Evolutionary conservation across 2,797 vertebrate species (phyloP).

Genomic region (Lepilemur ruficaudatus): DNA sequence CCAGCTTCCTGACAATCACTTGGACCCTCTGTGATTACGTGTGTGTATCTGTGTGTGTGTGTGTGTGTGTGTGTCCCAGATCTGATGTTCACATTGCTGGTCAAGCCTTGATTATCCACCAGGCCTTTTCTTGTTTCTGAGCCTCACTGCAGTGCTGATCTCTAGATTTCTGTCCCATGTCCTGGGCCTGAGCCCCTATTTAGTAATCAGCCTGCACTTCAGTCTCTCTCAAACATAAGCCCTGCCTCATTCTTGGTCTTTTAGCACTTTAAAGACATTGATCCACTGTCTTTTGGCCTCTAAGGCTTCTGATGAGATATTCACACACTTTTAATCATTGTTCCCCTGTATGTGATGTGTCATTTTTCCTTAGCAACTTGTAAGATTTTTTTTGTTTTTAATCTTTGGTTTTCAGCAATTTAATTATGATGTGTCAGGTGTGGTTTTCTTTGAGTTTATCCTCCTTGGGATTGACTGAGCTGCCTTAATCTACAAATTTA

Average conservation of each 20-base stretch:
- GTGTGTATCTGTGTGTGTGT: background rate
- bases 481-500: constrained; percentile 21
- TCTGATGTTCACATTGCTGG: background rate
- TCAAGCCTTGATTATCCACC: background rate
- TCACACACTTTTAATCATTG: background rate
- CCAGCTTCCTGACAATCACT: background rate
- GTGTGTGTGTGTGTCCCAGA: background rate
- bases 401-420: background rate
- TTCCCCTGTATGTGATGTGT: background rate
- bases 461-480: background rate
- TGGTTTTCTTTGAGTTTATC: background rate
- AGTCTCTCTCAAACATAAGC: background rate
- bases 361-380: background rate
- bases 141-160: background rate
- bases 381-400: background rate
- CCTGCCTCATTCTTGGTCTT: background rate
- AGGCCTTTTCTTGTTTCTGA: background rate
- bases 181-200: background rate
- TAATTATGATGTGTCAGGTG: background rate
- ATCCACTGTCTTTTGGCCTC: background rate
- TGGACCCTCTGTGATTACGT: background rate
- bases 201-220: background rate
- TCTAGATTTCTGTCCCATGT: background rate
- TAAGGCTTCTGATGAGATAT: background rate
- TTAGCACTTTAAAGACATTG: background rate